phyloP scores from a whole-genome alignment of 2,113 vertebrate genomes.

The Polyodon spathula region DNA sequence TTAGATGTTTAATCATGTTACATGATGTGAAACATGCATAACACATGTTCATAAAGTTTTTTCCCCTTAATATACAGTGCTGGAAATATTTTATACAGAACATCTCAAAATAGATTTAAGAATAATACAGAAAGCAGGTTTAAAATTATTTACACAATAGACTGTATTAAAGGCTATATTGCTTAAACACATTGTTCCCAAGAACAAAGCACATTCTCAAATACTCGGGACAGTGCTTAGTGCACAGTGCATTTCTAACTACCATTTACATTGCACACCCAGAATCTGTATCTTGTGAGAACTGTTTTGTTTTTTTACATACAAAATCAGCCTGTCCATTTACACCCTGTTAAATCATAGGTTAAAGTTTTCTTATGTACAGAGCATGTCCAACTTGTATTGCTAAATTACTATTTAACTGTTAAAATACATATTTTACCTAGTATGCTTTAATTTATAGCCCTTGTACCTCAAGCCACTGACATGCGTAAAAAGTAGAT shows the following conservation, averaged over 20 bases:
- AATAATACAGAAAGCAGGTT: not conserved
- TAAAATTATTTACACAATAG: not conserved
- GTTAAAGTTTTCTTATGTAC: not conserved
- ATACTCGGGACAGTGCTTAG: not conserved
- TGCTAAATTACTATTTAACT: not conserved
- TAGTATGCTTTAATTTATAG: slow-evolving; percentile 4
- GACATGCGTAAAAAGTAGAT: not conserved
- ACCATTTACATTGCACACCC: not conserved
- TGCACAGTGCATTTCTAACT: not conserved
- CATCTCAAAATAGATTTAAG: not conserved
- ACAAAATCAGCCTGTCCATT: not conserved
- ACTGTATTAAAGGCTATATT: not conserved
- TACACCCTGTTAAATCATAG: not conserved
- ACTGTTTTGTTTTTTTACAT: not conserved
- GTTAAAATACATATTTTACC: not conserved
- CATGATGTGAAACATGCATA: slow-evolving; percentile 3
- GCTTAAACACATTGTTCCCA: not conserved
- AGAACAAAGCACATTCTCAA: not conserved
- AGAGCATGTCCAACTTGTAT: not conserved
- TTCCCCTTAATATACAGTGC: not conserved
- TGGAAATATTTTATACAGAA: not conserved
- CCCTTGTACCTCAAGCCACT: not conserved
- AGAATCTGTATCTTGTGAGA: too few species aligned
- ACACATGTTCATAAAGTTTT: slow-evolving; percentile 1
- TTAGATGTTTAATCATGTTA: slow-evolving; percentile 1